Conservation (phyloP, 2,888 invertebrate genomes). For the Ellobium chinense region DNA sequence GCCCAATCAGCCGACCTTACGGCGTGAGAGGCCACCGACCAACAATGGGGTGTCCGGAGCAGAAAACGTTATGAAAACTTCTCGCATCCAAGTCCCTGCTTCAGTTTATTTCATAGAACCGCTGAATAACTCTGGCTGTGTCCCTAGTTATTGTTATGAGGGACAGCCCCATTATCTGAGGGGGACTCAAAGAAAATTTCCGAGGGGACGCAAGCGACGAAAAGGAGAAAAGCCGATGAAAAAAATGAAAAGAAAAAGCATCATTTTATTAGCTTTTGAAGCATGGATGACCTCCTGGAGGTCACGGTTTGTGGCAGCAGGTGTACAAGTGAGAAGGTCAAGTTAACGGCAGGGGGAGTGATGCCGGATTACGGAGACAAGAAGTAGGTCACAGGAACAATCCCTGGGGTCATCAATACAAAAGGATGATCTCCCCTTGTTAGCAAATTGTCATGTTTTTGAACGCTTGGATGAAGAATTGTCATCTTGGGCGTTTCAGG, state of each 20-base stretch:
- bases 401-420: constrained; percentile 21
- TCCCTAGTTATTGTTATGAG: not conserved
- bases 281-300: not conserved
- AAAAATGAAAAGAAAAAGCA: not conserved
- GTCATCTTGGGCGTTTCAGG: not conserved
- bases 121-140: constrained; percentile 9
- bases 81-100: not conserved
- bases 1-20: constrained; percentile 1
- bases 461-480: constrained; percentile 7
- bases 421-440: constrained; percentile 29
- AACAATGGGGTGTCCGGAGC: constrained; percentile 19
- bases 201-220: not conserved
- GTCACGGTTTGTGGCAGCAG: constrained; percentile 27
- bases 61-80: not conserved
- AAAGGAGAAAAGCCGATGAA: not conserved
- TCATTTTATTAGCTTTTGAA: constrained; percentile 13
- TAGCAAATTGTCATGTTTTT: constrained; percentile 37
- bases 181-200: not conserved
- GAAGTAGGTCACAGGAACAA: constrained; percentile 36
- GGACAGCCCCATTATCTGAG: not conserved
- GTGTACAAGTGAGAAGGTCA: constrained; percentile 25
- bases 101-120: not conserved
- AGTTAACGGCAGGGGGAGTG: not conserved
- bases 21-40: constrained; percentile 19
- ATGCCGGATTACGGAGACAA: constrained; percentile 26